phyloP scores from a whole-genome alignment of 1,140 invertebrate genomes.

The Aphis craccivora region DNA sequence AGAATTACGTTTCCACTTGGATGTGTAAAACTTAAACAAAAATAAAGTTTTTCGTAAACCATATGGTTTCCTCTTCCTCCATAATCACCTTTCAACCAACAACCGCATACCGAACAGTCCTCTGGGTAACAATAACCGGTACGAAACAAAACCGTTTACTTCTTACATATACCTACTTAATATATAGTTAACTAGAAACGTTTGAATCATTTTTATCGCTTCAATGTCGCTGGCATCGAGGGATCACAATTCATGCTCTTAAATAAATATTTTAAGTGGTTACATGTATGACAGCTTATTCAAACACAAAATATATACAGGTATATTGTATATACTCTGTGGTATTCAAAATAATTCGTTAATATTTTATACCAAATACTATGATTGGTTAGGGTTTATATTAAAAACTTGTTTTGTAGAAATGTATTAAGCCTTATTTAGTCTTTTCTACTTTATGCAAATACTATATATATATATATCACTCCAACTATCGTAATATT shows the following conservation, averaged over 20 bases:
- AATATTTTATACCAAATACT: neutral
- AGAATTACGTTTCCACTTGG: neutral
- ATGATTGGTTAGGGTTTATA: too few species aligned
- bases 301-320: neutral
- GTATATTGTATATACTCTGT: neutral
- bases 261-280: neutral
- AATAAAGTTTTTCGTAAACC: constrained; percentile 12
- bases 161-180: neutral
- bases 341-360: neutral
- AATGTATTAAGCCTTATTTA: neutral
- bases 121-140: constrained; percentile 33
- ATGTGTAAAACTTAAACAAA: neutral
- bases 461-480: neutral
- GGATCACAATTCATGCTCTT: neutral
- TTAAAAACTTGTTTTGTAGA: neutral
- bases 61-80: neutral
- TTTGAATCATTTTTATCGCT: neutral
- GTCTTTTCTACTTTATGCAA: neutral
- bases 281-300: neutral
- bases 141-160: constrained; percentile 38
- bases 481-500: neutral
- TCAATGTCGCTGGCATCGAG: neutral
- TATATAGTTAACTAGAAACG: neutral
- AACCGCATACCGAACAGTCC: constrained; percentile 25
- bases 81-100: neutral